A percentile compares a stretch with the other conserved stretches of the same genome.
phyloP scores from a whole-genome alignment of 1,140 invertebrate genomes.

The Drosophila novamexicana region DNA sequence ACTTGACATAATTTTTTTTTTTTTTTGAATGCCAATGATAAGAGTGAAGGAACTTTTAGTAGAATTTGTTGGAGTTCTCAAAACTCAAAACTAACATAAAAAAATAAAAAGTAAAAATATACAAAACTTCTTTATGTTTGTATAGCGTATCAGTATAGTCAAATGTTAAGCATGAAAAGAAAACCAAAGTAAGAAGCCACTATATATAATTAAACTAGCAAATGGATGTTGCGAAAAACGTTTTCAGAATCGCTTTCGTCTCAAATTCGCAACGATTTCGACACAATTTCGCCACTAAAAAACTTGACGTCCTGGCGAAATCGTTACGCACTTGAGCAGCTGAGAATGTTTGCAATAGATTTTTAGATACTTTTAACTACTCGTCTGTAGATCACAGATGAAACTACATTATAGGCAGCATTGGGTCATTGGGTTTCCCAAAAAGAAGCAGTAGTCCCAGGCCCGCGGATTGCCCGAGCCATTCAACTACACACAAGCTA shows the following conservation, averaged over 20 bases:
- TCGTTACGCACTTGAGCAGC: neutral
- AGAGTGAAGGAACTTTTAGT: slow-evolving; percentile 42
- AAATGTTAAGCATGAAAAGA: slow-evolving; percentile 35
- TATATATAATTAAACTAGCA: slow-evolving; percentile 31
- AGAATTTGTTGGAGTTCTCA: slow-evolving; percentile 67
- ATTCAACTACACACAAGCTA: slow-evolving; percentile 48
- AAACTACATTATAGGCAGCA: neutral
- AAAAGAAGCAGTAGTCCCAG: slow-evolving; percentile 4
- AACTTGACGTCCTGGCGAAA: neutral
- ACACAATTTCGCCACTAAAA: neutral
- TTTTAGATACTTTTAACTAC: slow-evolving; percentile 32
- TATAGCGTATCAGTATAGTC: slow-evolving; percentile 34
- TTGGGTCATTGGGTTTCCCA: too few relatives aligned
- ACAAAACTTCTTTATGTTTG: slow-evolving; percentile 45
- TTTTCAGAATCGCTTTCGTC: neutral
- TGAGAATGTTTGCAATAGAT: slow-evolving; percentile 7
- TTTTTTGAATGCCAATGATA: slow-evolving; percentile 16
- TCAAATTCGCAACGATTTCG: neutral
- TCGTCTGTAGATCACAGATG: slow-evolving; percentile 1
- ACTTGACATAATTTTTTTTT: slow-evolving; percentile 20
- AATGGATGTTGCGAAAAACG: slow-evolving; percentile 21
- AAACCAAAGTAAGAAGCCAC: slow-evolving; percentile 9
- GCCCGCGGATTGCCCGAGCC: slow-evolving; percentile 68
- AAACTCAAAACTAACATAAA: slow-evolving; percentile 35
- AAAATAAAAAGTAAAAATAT: slow-evolving; percentile 21